Evolutionary conservation across 2,113 vertebrate genomes (phyloP).

Genomic region (Lota lota): DNA sequence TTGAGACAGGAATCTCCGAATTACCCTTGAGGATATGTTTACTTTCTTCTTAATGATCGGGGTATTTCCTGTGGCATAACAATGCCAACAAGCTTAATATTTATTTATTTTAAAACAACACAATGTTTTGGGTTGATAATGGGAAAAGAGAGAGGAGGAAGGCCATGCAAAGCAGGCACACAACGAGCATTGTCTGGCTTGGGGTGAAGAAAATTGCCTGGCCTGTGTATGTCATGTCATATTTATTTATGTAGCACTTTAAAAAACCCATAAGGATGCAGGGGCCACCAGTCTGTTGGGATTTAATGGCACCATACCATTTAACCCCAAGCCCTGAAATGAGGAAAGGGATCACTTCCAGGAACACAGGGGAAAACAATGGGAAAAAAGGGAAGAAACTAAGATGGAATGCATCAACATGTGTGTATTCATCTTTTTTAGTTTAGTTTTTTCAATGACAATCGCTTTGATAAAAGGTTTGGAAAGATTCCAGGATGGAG

Average conservation of each 20-base stretch:
- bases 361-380: not conserved
- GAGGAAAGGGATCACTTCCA: too few relatives aligned
- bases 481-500: too few relatives aligned
- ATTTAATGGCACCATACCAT: too few relatives aligned
- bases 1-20: not conserved
- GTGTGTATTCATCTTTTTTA: too few relatives aligned
- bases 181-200: too few relatives aligned
- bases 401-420: too few relatives aligned
- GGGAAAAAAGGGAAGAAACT: not conserved
- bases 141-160: too few relatives aligned
- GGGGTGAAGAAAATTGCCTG: not conserved
- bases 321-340: too few relatives aligned
- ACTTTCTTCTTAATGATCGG: conserved; percentile 20
- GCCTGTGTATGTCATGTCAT: not conserved
- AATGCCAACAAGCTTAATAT: conserved; percentile 6
- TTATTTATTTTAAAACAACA: conserved; percentile 2
- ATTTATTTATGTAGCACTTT: not conserved
- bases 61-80: conserved; percentile 55
- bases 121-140: not conserved
- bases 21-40: conserved; percentile 12
- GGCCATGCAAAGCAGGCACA: too few relatives aligned
- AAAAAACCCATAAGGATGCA: not conserved
- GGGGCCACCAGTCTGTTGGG: too few relatives aligned
- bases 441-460: too few relatives aligned
- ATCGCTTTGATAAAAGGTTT: too few relatives aligned